These are phyloP conservation scores for Leucosticte australis DNA, from an alignment of 2,113 vertebrate species.

Conservation along the genomic window DNA sequence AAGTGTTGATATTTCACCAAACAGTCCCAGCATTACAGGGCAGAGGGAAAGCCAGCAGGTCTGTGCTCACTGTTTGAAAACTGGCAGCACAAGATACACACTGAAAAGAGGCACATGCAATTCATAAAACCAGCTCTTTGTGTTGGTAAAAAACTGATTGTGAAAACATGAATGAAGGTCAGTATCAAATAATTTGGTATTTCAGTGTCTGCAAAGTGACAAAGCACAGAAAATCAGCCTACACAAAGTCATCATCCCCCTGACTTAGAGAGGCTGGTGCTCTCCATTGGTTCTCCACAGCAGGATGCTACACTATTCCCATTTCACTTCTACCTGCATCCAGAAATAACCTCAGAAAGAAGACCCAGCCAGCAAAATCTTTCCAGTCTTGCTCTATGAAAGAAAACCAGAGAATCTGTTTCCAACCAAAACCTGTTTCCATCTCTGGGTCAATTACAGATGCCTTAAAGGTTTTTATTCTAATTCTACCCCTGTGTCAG, in stretches of 20 bases:
- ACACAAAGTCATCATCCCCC: not conserved
- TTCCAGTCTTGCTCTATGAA: not conserved
- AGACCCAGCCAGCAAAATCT: not conserved
- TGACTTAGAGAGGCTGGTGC: not conserved
- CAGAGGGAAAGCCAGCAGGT: not conserved
- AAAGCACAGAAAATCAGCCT: not conserved
- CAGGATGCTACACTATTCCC: not conserved
- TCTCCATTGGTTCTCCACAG: not conserved
- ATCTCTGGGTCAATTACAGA: not conserved
- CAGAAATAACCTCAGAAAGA: not conserved
- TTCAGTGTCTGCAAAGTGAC: not conserved
- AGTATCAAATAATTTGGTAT: not conserved
- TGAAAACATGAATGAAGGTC: not conserved
- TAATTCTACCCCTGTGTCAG: not conserved
- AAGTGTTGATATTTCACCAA: not conserved
- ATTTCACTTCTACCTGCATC: not conserved
- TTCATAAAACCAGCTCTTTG: not conserved
- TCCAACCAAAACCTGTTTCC: not conserved
- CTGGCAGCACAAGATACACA: not conserved
- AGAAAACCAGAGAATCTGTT: not conserved
- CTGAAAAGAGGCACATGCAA: accelerated
- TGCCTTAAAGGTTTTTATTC: not conserved
- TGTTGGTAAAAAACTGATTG: not conserved
- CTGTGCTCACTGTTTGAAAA: not conserved
- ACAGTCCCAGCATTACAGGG: not conserved